phyloP scores from a whole-genome alignment of 2,797 vertebrate species.

The Girardinus metallicus region DNA sequence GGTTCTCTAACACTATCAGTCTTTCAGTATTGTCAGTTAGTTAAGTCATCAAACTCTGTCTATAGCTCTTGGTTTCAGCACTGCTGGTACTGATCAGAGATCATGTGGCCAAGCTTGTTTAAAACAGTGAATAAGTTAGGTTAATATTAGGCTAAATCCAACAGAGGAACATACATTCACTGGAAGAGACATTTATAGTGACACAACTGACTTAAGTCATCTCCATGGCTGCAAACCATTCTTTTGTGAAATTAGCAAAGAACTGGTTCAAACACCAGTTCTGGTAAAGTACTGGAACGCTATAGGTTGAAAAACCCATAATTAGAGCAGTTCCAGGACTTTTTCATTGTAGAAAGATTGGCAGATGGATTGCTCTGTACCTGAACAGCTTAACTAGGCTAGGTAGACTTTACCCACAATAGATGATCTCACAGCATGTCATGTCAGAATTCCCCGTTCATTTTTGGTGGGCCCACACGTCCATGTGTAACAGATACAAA shows the following conservation, averaged over 20 bases:
- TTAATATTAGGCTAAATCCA: background rate
- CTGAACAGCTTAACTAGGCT: background rate
- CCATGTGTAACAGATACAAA: background rate
- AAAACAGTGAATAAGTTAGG: background rate
- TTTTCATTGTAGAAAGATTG: too few species aligned
- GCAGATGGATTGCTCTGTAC: too few species aligned
- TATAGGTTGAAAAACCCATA: too few species aligned
- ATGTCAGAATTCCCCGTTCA: background rate
- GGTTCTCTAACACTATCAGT: background rate
- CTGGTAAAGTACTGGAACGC: too few species aligned
- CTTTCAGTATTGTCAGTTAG: background rate
- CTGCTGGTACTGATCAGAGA: background rate
- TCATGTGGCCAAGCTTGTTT: background rate
- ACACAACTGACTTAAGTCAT: too few species aligned
- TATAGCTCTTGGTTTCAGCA: background rate
- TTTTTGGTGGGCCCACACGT: background rate
- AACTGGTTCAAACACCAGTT: too few species aligned
- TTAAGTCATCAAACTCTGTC: background rate
- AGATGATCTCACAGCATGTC: background rate
- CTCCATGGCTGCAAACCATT: too few species aligned
- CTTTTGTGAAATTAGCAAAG: too few species aligned
- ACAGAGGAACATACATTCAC: too few species aligned
- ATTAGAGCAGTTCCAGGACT: too few species aligned
- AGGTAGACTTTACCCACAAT: background rate
- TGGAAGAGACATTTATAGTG: too few species aligned